Percentiles rank a stretch among this genome's conserved stretches.
Evolutionary conservation across 2,113 vertebrate genomes (phyloP).

Genomic region (chimpanzee (Pan troglodytes)): NHGRI_mPanTro3-v2.1_pri NC_072418.2:36928501-36929000

Average conservation of each 20-base stretch:
- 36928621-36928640: background rate
- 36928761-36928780: background rate
- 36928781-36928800: slow-evolving; percentile 37
- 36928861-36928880: slow-evolving; percentile 55
- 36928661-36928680: background rate
- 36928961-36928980: slow-evolving; percentile 73
- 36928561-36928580: rapidly evolving
- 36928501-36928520: slow-evolving; percentile 69
- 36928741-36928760: background rate
- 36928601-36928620: background rate
- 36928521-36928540: slow-evolving; percentile 65
- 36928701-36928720: background rate
- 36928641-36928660: background rate
- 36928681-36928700: background rate
- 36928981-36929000: slow-evolving; percentile 78
- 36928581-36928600: background rate
- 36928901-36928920: slow-evolving; percentile 73
- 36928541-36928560: slow-evolving; percentile 82
- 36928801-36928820: background rate
- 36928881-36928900: slow-evolving; percentile 79
- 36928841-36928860: background rate
- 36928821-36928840: slow-evolving; percentile 33
- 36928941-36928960: slow-evolving; percentile 70
- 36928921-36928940: slow-evolving; percentile 76
- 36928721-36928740: background rate